A percentile compares a stretch with the other conserved stretches of the same genome.
Conservation (phyloP, 1,140 invertebrate species). For the Acromyrmex heyeri region DNA sequence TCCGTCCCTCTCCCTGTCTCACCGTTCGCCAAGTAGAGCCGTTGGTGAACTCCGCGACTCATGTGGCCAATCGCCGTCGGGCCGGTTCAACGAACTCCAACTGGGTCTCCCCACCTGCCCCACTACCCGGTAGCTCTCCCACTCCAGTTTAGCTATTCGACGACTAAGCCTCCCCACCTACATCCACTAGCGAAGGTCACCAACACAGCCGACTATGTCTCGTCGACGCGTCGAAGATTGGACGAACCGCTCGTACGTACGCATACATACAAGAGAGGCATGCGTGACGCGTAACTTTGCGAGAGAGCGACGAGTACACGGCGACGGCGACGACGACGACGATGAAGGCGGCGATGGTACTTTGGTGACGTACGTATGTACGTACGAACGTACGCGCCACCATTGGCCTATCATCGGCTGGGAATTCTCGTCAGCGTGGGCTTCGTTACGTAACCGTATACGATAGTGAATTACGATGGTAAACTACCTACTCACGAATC, state of each 20-base stretch:
- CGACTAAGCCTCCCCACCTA: conserved; percentile 72
- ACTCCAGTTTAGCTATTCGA: conserved; percentile 67
- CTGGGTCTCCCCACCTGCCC: conserved; percentile 80
- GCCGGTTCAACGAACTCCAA: conserved; percentile 86
- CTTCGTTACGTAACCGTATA: conserved; percentile 69
- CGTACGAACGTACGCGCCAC: conserved; percentile 27
- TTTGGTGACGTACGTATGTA: conserved; percentile 31
- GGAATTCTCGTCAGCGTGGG: conserved; percentile 66
- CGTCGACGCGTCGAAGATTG: conserved; percentile 41
- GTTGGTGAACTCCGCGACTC: conserved; percentile 74
- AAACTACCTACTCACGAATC: conserved; percentile 61
- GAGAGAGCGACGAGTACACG: conserved; percentile 3
- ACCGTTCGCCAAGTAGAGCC: conserved; percentile 72
- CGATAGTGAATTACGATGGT: conserved; percentile 72
- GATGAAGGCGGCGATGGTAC: not conserved
- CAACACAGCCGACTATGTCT: conserved; percentile 66
- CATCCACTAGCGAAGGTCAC: conserved; percentile 80
- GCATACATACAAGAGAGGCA: not conserved
- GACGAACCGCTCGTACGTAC: conserved; percentile 27
- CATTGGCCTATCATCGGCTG: conserved; percentile 68
- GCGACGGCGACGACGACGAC: not conserved
- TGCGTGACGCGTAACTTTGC: conserved; percentile 38
- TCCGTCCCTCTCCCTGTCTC: conserved; percentile 64
- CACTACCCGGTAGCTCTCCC: conserved; percentile 52
- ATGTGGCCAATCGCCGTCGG: conserved; percentile 79